Evolutionary conservation across 2,797 vertebrate genomes (phyloP).

Genomic region (Sebastes flavidus): DNA sequence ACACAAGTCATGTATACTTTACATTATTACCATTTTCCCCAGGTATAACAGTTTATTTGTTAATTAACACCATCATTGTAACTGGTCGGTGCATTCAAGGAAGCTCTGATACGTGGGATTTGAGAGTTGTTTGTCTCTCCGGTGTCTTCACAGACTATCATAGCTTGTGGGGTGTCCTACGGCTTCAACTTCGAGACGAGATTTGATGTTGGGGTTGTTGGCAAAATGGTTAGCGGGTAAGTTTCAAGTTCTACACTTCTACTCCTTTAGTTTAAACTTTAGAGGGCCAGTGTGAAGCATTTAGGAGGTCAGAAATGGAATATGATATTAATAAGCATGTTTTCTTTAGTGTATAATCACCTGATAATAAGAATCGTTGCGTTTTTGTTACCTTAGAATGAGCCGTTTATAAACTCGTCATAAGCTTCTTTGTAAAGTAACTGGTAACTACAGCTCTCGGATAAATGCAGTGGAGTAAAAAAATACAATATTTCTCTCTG

Average conservation of each 20-base stretch:
- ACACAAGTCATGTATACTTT: neutral
- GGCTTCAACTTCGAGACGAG: conserved; percentile 81
- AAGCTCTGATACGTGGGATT: neutral
- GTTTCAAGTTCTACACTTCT: conserved; percentile 28
- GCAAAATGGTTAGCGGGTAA: conserved; percentile 87
- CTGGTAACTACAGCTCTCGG: too few relatives aligned
- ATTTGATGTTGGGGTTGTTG: conserved; percentile 83
- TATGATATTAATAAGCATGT: too few relatives aligned
- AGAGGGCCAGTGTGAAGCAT: too few relatives aligned
- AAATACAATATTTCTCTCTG: neutral
- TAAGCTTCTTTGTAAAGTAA: too few relatives aligned
- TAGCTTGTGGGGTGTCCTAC: conserved; percentile 88
- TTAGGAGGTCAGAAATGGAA: too few relatives aligned
- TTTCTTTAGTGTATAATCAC: too few relatives aligned
- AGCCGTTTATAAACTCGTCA: too few relatives aligned
- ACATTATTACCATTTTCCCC: neutral
- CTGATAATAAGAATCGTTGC: too few relatives aligned
- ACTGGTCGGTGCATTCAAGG: neutral
- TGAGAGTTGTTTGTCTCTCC: neutral
- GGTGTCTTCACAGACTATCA: conserved; percentile 82
- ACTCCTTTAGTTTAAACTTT: too few relatives aligned
- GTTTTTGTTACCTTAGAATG: too few relatives aligned
- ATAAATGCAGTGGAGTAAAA: too few relatives aligned
- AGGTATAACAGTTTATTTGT: neutral
- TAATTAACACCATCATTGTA: neutral